Conservation (phyloP, 1,140 invertebrate species). For the Euschistus heros region DNA sequence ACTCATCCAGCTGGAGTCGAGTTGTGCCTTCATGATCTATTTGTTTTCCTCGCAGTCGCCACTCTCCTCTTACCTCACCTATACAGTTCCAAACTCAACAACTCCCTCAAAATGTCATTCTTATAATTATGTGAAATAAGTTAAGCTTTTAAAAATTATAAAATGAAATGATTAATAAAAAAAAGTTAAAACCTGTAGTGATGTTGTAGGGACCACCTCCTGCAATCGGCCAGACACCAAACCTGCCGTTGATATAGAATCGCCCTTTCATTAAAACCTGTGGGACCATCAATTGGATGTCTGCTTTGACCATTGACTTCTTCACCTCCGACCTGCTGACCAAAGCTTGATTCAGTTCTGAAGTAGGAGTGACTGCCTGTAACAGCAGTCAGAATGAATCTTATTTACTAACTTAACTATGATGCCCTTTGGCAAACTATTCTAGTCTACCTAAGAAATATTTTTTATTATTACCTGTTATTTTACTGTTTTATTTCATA, state of each 20-base stretch:
- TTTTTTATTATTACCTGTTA: too few species aligned
- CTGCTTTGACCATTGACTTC: conserved; percentile 28
- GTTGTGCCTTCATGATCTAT: conserved; percentile 25
- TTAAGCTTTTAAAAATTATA: neutral
- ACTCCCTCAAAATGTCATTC: neutral
- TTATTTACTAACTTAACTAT: too few species aligned
- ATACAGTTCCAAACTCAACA: neutral
- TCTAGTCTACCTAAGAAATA: too few species aligned
- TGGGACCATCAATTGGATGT: conserved; percentile 32
- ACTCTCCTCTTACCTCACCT: conserved; percentile 31
- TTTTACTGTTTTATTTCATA: too few species aligned
- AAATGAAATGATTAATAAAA: neutral
- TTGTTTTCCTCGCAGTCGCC: conserved; percentile 29
- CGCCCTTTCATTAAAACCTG: conserved; percentile 28
- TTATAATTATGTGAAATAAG: neutral
- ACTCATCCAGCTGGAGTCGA: conserved; percentile 30
- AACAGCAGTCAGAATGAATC: too few species aligned
- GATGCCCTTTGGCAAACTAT: too few species aligned
- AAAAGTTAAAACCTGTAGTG: conserved; percentile 26
- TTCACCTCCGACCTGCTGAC: conserved; percentile 29
- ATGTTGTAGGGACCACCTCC: conserved; percentile 31
- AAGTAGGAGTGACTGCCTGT: too few species aligned
- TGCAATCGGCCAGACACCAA: conserved; percentile 30
- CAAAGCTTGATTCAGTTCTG: too few species aligned
- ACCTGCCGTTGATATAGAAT: conserved; percentile 31